These are phyloP conservation scores for Gonatopus flavifemur DNA, from an alignment of 1,140 invertebrate genomes.

Conservation along the genomic window DNA sequence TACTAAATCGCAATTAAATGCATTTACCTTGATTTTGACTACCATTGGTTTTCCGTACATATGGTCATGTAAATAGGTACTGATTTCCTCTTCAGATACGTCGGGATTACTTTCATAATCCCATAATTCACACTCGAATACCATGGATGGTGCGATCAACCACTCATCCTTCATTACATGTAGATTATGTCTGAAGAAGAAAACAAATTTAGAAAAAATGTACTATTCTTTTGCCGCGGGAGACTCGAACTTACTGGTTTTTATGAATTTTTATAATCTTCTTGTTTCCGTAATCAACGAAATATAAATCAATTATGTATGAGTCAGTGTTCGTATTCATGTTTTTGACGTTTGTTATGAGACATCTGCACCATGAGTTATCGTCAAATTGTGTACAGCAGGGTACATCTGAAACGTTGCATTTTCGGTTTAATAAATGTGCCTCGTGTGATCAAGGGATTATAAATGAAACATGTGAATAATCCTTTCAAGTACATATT, in stretches of 20 bases:
- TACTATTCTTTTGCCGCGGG: background rate
- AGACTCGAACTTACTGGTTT: slow-evolving; percentile 23
- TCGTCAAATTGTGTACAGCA: slow-evolving; percentile 44
- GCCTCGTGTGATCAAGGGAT: too few relatives aligned
- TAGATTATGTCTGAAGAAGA: slow-evolving; percentile 15
- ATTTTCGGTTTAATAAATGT: background rate
- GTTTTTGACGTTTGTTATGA: slow-evolving; percentile 48
- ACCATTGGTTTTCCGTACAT: slow-evolving; percentile 9
- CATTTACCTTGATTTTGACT: slow-evolving; percentile 28
- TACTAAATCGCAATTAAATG: background rate
- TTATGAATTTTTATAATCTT: slow-evolving; percentile 37
- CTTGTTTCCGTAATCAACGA: slow-evolving; percentile 69
- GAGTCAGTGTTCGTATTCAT: background rate
- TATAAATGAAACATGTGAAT: too few relatives aligned
- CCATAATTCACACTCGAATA: slow-evolving; percentile 34
- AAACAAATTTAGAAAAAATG: slow-evolving; percentile 2
- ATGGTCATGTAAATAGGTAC: background rate
- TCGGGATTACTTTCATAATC: slow-evolving; percentile 19
- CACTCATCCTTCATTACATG: slow-evolving; percentile 34
- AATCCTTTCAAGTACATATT: too few relatives aligned
- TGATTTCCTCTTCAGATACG: background rate
- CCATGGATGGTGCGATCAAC: slow-evolving; percentile 31
- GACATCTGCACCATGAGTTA: slow-evolving; percentile 60
- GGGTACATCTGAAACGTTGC: slow-evolving; percentile 26
- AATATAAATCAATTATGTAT: slow-evolving; percentile 58